Evolutionary conservation across 2,797 vertebrate genomes (phyloP).

Genomic region (Esox lucius): DNA sequence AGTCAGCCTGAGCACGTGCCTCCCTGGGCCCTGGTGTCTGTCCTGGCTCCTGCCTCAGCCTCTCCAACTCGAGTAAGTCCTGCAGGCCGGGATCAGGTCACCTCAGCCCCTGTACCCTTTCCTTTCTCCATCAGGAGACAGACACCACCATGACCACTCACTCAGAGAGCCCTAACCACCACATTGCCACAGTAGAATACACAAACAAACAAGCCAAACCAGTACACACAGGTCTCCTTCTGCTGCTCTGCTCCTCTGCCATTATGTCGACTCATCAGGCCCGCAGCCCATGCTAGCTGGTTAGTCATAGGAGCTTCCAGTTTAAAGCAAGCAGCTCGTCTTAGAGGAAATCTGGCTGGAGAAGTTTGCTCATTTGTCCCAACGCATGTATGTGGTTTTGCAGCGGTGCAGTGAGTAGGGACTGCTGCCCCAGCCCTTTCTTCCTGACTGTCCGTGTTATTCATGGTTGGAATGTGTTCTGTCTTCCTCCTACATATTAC

Average conservation of each 20-base stretch:
- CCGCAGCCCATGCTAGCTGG: constrained; percentile 58
- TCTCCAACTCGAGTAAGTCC: constrained; percentile 5
- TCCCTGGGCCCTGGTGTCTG: constrained; percentile 65
- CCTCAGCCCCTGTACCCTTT: constrained; percentile 54
- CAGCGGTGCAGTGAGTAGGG: constrained; percentile 42
- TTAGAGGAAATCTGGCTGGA: constrained; percentile 62
- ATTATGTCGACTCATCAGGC: constrained; percentile 64
- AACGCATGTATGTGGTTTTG: constrained; percentile 74
- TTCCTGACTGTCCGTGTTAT: constrained; percentile 50
- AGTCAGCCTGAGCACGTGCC: constrained; percentile 68
- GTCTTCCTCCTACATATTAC: constrained; percentile 56
- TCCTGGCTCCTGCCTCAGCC: constrained; percentile 48
- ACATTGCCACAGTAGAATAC: constrained; percentile 61
- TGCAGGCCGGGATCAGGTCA: constrained; percentile 52
- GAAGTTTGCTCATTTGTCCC: constrained; percentile 75
- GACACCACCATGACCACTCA: constrained; percentile 67
- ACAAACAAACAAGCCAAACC: constrained; percentile 64
- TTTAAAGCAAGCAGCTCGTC: constrained; percentile 55
- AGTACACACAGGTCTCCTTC: neutral
- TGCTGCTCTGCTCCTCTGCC: constrained; percentile 48
- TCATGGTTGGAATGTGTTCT: constrained; percentile 57
- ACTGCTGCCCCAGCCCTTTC: constrained; percentile 54
- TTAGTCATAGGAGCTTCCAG: constrained; percentile 67
- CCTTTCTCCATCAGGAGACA: constrained; percentile 48
- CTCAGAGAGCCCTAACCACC: constrained; percentile 66